Base-by-base conservation (phyloP, 2,888 invertebrate genomes). In the Eilema depressum region DNA sequence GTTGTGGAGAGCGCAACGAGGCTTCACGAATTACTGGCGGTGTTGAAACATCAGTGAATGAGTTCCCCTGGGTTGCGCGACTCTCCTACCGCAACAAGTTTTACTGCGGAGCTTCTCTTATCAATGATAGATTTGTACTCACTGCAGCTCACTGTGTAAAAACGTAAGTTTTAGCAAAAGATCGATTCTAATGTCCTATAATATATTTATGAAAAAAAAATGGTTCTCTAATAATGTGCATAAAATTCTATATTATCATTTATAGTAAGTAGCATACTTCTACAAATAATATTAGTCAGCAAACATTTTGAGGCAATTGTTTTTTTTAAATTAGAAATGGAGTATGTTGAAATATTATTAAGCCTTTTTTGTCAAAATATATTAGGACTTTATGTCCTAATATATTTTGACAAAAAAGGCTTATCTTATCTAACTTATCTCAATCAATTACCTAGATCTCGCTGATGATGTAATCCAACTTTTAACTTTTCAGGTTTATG, bases 71-170 rank as follows among this genome's bases (percentile, higher is more conserved):
- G 98, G 97, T 98, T 95, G 98, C 96, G n/a, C 96, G 98, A 60
- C 95, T 98, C 60, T 97, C 98, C 20, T 98, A 98, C 90, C 97
- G 98, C 91, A 97, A 97, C 88, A 97, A 97, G 85, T 98, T 98
- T 93, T 98, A 98, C 91, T 98, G 98, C 84, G 98, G 98, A 7
- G 98, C 97, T 20, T 97, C 97, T 84, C 95, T 98, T 71, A 97
- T 98, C 90, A 98, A 98, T 86, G 98, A 98, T 91, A 96, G 98
- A 91, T 98, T 98, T 85, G 98, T 98, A 28, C 93, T 98, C 67
- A 98, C 98, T 1, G 98, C 98, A 3, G 98, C 98, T 0, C 98
- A 98, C 88, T 98, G 98, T 89, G 97, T 98, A 71, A 98, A 97
- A 95, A 97, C 98, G 98, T 98, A 93, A 66, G 60, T 53, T 23